Conservation (phyloP, 2,888 invertebrate genomes). For the Sycophila texana region DNA sequence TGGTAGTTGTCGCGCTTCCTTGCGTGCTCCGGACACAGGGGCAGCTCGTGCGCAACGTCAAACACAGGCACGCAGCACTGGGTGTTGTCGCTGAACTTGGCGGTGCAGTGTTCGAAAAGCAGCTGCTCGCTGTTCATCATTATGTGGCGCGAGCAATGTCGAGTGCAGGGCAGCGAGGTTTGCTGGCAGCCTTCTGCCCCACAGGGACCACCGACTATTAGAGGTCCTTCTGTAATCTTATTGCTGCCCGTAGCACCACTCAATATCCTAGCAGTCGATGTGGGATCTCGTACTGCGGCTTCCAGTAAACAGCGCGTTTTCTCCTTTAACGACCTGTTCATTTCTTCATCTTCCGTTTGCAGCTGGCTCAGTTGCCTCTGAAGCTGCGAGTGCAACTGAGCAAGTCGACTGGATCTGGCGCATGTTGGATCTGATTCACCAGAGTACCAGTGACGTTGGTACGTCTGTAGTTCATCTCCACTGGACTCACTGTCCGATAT, state of each 20-base stretch:
- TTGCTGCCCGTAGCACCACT: slow-evolving; percentile 56
- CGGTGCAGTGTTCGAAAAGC: slow-evolving; percentile 87
- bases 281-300: slow-evolving; percentile 65
- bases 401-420: slow-evolving; percentile 70
- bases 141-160: slow-evolving; percentile 90
- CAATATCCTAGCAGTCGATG: slow-evolving; percentile 65
- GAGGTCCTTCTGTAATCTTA: slow-evolving; percentile 66
- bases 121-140: slow-evolving; percentile 90
- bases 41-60: slow-evolving; percentile 87
- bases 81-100: slow-evolving; percentile 86
- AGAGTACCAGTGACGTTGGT: slow-evolving; percentile 75
- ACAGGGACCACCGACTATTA: slow-evolving; percentile 70
- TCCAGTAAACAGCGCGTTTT: slow-evolving; percentile 67
- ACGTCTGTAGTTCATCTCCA: slow-evolving; percentile 72
- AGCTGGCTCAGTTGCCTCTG: slow-evolving; percentile 77
- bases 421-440: slow-evolving; percentile 67
- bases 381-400: slow-evolving; percentile 73
- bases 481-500: slow-evolving; percentile 76
- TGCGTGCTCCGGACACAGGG: slow-evolving; percentile 91
- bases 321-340: slow-evolving; percentile 65
- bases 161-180: slow-evolving; percentile 84
- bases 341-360: slow-evolving; percentile 68
- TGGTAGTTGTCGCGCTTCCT: slow-evolving; percentile 90
- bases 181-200: slow-evolving; percentile 73
- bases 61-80: slow-evolving; percentile 88